A percentile compares a stretch with the other conserved stretches of the same genome.
Conservation (phyloP, 2,797 vertebrate species). For the Glossophaga mutica region DNA sequence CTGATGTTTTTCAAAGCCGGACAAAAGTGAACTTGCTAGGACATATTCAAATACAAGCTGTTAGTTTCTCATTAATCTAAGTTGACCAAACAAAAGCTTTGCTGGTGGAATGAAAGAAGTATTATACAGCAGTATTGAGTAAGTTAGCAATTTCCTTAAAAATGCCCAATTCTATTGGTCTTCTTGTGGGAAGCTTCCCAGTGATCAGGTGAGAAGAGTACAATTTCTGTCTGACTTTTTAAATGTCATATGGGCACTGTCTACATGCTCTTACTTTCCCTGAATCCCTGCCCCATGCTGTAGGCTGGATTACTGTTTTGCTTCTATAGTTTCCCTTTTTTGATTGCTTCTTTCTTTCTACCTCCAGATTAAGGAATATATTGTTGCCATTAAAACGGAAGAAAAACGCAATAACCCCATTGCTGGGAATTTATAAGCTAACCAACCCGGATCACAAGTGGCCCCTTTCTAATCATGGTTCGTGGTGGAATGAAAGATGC, state of each 20-base stretch:
- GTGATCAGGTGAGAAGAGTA: conserved; percentile 58
- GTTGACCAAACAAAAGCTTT: conserved; percentile 59
- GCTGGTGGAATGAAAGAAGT: conserved; percentile 49
- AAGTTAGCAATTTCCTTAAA: not conserved
- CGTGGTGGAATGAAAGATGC: conserved; percentile 92
- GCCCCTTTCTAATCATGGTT: conserved; percentile 85
- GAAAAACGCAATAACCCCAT: conserved; percentile 77
- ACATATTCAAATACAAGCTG: conserved; percentile 62
- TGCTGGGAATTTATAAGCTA: conserved; percentile 81
- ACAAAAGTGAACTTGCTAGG: conserved; percentile 68
- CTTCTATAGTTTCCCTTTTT: conserved; percentile 36
- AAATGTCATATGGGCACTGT: conserved; percentile 34
- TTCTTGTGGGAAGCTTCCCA: not conserved
- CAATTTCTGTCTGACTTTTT: conserved; percentile 49
- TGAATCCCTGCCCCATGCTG: not conserved
- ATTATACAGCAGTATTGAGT: not conserved
- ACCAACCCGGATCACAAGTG: conserved; percentile 74
- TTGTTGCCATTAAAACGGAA: conserved; percentile 74
- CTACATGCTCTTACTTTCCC: not conserved
- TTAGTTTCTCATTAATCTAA: conserved; percentile 74
- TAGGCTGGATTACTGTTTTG: conserved; percentile 1
- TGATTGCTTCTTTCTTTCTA: conserved; percentile 48
- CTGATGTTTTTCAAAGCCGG: conserved; percentile 53
- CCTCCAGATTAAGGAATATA: conserved; percentile 76
- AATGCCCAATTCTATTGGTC: not conserved